Evolutionary conservation across 1,140 invertebrate genomes (phyloP), one percentile per base, ranked within the genome.

Genomic region (Archegozetes longisetosus): DNA sequence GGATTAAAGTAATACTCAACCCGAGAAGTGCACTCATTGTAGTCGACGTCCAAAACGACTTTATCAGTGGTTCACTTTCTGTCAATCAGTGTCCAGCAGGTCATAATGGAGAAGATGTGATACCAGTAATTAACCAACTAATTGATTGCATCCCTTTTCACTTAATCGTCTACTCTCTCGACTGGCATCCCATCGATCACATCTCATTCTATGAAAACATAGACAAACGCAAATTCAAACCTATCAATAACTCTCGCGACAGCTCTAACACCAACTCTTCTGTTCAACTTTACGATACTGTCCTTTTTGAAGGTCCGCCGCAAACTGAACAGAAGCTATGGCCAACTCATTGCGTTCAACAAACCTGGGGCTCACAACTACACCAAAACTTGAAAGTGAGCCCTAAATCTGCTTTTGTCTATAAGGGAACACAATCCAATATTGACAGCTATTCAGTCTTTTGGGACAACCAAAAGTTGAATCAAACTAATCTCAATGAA

Each of bases 41-140:
- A 61, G 87, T 98, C 53, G 94, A 98, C 74, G 91, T 97, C 2
- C 94, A 98, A 75, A 96, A 98, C 74, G 94, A 98, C 75, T 98
- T 98, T 74, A 94, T 98, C 68, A 82, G 83, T 58, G 94, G 94
- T 51, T 88, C 88, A 14, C 78, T 98, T 55, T 85, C 94, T 67
- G 86, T 98, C 66, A 85, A 82, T 70, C 84, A 92, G 66, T 94
- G 90, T 72, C 85, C 87, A 54, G 91, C 91, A 24, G 83, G 87
- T 67, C 89, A 96, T 62, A 85, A 94, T 71, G 88, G 86, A 61
- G 86, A 90, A 77, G 82, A 84, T 79, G 85, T 91, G 29, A 81
- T 92, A 59, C 84, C 89, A 58, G 86, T 89, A 1, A 93, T 96
- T 64, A 98, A 98, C 77, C 76, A 80, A 50, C 72, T 98, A 17